Base-by-base conservation (phyloP, 2,113 vertebrate genomes). In the Pagrus major region DNA sequence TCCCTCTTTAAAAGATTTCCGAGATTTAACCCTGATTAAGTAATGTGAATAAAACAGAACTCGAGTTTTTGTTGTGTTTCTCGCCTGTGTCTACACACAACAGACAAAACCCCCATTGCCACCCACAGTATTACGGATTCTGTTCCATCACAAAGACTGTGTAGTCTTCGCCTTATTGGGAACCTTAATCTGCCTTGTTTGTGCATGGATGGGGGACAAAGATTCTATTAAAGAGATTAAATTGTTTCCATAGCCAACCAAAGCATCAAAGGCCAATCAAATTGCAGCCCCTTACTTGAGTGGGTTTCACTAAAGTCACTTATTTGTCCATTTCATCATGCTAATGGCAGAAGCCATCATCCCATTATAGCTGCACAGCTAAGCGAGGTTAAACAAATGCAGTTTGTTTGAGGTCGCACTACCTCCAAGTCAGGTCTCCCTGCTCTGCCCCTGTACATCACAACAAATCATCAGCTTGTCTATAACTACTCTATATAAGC, bases 281-380 rank as follows among this genome's bases (percentile, higher is more conserved):
- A 96, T 92, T 88, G 88, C 91, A 86, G 92, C 78, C 78, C 60
- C 81, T 79, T 72, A 92, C 92, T 94, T 92, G 88, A 83, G 88
- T 74, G 85, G 90, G 90, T 93, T 93, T 92, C 83, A 84, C 88
- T 85, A 67, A 54, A 94, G 90, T 94, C 92, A 95, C 86, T 95
- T 92, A 96, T 94, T 92, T 93, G 94, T 86, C 91, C 86, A 94
- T 95, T 96, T 95, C 94, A 95, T 96, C 94, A 95, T 91, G 86
- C 80, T 94, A 91, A 92, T 94, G 92, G 95, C 90, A 84, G 87
- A 61, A 86, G 82, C 93, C 89, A 95, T 93, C 92, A 94, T 89
- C 84, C 83, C 76, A 81, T 89, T 91, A 93, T 71, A 84, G 90
- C 16, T 29, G 71, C 88, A 87, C 91, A 86, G 91, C 92, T 91